Evolutionary conservation across 2,797 vertebrate species (phyloP), one percentile per base, ranked within the genome.

Genomic region (Anisognathus igniventris): DNA sequence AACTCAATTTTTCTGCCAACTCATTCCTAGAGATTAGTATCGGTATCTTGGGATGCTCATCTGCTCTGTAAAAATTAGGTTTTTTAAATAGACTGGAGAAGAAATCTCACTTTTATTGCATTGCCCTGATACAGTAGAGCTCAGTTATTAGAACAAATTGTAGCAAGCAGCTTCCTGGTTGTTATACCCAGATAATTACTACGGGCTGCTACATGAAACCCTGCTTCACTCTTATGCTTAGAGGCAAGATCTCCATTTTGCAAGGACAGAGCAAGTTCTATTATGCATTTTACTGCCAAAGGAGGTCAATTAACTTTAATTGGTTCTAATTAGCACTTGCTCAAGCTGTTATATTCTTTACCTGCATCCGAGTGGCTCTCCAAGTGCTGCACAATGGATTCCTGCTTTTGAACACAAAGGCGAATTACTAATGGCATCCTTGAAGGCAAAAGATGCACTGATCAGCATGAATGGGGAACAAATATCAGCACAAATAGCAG

Each of bases 241-340:
- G 80, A 96, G 92, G 89, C 58, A 6, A 95, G 92, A 95, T 90
- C 93, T 94, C 92, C 78, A 86, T 92, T 96, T 86, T 95, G 93
- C 92, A 91, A 94, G 95, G 96, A 95, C 93, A 91, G 95, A 96
- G 78, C 84, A 94, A 93, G 82, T 96, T 94, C 92, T 90, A 94
- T 90, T 90, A 91, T 31, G 54, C 85, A 83, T 96, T 94, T 96
- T 86, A 91, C 82, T 93, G 95, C 87, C 91, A 92, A 96, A 96
- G 91, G 93, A 96, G 95, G 95, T 96, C 96, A 97, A 93, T 96
- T 96, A 95, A 97, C 91, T 96, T 96, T 97, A 97, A 97, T 93
- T 96, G 95, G 82, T 90, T 92, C 91, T 96, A 96, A 97, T 97
- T 97, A 97, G 89, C 95, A 95, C 95, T 96, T 88, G 93, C 87